phyloP scores from a whole-genome alignment of 2,888 invertebrate species.

The Galerucella pusilla region DNA sequence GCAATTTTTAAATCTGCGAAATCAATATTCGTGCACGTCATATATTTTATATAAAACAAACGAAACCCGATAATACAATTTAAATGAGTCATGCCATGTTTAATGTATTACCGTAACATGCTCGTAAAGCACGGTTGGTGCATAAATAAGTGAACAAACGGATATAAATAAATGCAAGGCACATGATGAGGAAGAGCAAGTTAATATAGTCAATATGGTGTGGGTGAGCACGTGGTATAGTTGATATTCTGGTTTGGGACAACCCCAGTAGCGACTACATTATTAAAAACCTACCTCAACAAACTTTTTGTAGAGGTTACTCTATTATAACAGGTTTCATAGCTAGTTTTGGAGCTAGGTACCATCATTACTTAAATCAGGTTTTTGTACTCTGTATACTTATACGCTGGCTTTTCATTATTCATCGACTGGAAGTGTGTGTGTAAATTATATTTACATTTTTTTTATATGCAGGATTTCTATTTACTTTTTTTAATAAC shows the following conservation, averaged over 20 bases:
- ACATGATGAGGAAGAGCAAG: constrained; percentile 49
- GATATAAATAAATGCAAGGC: constrained; percentile 45
- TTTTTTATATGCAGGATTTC: constrained; percentile 32
- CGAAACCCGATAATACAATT: constrained; percentile 23
- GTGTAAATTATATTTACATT: constrained; percentile 37
- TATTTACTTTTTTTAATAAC: constrained; percentile 39
- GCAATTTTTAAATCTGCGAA: neutral
- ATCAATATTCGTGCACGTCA: neutral
- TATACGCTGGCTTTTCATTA: constrained; percentile 40
- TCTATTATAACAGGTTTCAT: constrained; percentile 59
- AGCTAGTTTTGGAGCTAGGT: constrained; percentile 59
- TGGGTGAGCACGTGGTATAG: constrained; percentile 54
- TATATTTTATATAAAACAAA: constrained; percentile 18
- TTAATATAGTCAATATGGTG: constrained; percentile 46
- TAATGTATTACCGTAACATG: constrained; percentile 29
- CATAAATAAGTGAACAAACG: constrained; percentile 42
- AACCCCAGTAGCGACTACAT: constrained; percentile 57
- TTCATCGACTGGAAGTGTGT: constrained; percentile 36
- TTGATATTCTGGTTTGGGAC: constrained; percentile 59
- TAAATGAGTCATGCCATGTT: constrained; percentile 26
- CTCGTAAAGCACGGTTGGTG: constrained; percentile 35
- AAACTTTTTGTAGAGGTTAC: constrained; percentile 57
- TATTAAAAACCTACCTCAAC: constrained; percentile 61
- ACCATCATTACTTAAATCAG: constrained; percentile 58
- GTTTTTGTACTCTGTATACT: constrained; percentile 51